These are phyloP conservation scores for Aphodius granarius DNA, from an alignment of 2,888 invertebrate species.

Conservation along the genomic window DNA sequence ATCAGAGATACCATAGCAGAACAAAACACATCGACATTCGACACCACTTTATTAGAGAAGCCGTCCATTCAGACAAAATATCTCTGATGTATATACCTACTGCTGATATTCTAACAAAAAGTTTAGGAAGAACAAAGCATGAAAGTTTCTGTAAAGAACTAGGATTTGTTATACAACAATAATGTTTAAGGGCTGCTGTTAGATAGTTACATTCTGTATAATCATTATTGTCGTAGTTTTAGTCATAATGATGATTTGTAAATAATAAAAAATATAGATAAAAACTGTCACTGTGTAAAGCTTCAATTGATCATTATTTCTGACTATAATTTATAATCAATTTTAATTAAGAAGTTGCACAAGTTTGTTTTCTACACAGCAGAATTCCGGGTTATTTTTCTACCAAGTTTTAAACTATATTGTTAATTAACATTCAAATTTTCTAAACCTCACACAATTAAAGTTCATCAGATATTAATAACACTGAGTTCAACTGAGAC, in stretches of 20 bases:
- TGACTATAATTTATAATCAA: no score
- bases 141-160: background rate
- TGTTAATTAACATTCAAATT: background rate
- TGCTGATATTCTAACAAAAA: no score
- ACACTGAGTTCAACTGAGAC: no score
- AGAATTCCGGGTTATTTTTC: background rate
- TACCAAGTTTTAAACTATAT: background rate
- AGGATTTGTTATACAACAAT: background rate
- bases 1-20: conserved; percentile 25
- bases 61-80: background rate
- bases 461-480: background rate
- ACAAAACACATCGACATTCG: conserved; percentile 29
- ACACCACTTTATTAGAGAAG: conserved; percentile 25
- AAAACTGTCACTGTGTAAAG: no score
- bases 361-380: background rate
- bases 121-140: background rate
- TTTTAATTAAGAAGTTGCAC: no score
- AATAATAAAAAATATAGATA: no score
- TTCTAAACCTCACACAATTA: background rate
- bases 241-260: no score
- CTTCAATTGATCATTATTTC: no score
- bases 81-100: no score
- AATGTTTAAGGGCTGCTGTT: no score
- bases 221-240: no score
- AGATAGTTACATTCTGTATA: no score